These are phyloP conservation scores for Notechis scutatus DNA, from an alignment of 2,113 vertebrate genomes.

Conservation along the genomic window DNA sequence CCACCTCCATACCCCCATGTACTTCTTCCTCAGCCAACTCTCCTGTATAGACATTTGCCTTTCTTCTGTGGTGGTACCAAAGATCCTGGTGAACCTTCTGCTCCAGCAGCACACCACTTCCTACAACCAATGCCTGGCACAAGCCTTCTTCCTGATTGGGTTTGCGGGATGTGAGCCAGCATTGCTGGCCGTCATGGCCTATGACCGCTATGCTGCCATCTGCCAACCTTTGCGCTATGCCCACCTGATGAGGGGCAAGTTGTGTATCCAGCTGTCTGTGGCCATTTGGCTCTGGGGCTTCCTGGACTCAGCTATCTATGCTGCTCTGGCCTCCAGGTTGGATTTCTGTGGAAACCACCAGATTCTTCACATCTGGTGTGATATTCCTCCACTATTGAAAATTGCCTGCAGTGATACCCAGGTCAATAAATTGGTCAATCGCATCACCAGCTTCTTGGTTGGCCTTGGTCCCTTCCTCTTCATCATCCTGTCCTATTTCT, in stretches of 20 bases:
- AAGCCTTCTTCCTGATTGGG: background rate
- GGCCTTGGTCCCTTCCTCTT: background rate
- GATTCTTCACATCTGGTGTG: background rate
- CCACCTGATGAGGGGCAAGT: background rate
- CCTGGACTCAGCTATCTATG: background rate
- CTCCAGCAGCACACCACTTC: accelerated
- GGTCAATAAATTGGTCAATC: background rate
- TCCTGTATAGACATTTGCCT: background rate
- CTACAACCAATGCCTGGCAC: background rate
- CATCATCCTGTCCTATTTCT: constrained; percentile 6
- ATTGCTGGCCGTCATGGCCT: background rate
- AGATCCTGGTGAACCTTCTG: background rate
- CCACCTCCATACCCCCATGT: background rate
- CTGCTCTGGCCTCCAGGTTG: background rate
- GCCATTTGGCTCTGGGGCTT: background rate
- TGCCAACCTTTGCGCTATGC: background rate
- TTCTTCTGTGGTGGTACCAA: background rate
- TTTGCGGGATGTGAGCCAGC: background rate
- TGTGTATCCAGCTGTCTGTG: background rate
- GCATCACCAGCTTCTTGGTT: background rate
- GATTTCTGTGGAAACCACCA: background rate
- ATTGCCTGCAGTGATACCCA: constrained; percentile 14
- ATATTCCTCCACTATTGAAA: background rate
- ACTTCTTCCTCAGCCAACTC: background rate
- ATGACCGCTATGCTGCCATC: background rate